These are phyloP conservation scores for Pangasius djambal DNA, from an alignment of 2,797 vertebrate genomes.

Conservation along the genomic window DNA sequence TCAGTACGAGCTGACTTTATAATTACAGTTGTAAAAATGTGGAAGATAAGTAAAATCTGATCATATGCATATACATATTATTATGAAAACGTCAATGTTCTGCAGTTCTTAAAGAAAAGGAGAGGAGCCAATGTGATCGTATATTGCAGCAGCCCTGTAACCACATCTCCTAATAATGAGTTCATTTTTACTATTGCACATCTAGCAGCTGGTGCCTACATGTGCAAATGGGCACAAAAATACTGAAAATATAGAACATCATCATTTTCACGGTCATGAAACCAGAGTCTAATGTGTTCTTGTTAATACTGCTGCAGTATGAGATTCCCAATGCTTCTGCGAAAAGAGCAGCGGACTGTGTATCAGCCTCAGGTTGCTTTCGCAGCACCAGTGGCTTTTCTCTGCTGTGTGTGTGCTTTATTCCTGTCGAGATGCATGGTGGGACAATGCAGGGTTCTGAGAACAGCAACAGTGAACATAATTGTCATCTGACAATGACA, in stretches of 20 bases:
- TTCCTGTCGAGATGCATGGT: constrained; percentile 43
- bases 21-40: not conserved
- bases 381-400: constrained; percentile 28
- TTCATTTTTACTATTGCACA: not conserved
- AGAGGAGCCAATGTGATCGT: not conserved
- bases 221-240: not conserved
- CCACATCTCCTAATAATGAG: not conserved
- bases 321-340: constrained; percentile 27
- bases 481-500: constrained; percentile 54
- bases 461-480: constrained; percentile 31
- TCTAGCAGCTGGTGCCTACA: not conserved
- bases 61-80: not conserved
- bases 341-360: constrained; percentile 33
- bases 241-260: not conserved
- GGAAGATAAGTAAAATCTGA: not conserved
- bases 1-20: not conserved
- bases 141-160: not conserved
- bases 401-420: constrained; percentile 42
- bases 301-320: constrained; percentile 27
- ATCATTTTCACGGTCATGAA: not conserved
- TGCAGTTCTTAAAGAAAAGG: not conserved
- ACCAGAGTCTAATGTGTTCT: not conserved
- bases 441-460: constrained; percentile 41
- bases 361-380: constrained; percentile 41
- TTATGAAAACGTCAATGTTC: not conserved